Conservation (phyloP, 1,140 invertebrate genomes). For the Heliconius melpomene region DNA sequence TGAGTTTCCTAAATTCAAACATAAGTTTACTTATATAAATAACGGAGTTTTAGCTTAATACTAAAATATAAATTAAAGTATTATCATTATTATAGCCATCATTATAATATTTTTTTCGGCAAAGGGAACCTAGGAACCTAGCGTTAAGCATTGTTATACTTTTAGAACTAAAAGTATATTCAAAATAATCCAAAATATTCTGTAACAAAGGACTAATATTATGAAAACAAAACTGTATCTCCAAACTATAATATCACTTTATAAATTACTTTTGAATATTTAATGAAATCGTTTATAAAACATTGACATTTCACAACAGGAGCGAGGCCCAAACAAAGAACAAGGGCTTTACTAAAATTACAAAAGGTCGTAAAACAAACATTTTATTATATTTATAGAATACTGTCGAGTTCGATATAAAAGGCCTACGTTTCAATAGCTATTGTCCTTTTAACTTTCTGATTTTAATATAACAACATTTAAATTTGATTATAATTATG, state of each 20-base stretch:
- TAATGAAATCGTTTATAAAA: neutral
- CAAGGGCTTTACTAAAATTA: neutral
- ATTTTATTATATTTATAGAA: constrained; percentile 5
- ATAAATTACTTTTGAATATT: neutral
- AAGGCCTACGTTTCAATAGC: neutral
- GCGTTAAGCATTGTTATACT: too few species aligned
- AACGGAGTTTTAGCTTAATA: too few species aligned
- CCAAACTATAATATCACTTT: neutral
- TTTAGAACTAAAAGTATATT: too few species aligned
- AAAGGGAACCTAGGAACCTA: too few species aligned
- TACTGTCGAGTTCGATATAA: neutral
- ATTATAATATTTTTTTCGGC: too few species aligned
- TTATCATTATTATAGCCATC: too few species aligned
- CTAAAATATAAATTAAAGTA: too few species aligned
- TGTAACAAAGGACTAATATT: too few species aligned
- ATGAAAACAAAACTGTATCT: neutral
- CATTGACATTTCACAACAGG: neutral
- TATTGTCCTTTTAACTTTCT: neutral
- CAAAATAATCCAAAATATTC: too few species aligned
- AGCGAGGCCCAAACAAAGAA: neutral
- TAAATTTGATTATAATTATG: neutral
- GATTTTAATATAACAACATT: neutral
- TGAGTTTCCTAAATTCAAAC: constrained; percentile 85
- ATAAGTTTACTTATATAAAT: neutral
- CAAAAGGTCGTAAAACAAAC: neutral